Base-by-base conservation (phyloP, 1,140 invertebrate species). In the Sarcophaga peregrina region DNA sequence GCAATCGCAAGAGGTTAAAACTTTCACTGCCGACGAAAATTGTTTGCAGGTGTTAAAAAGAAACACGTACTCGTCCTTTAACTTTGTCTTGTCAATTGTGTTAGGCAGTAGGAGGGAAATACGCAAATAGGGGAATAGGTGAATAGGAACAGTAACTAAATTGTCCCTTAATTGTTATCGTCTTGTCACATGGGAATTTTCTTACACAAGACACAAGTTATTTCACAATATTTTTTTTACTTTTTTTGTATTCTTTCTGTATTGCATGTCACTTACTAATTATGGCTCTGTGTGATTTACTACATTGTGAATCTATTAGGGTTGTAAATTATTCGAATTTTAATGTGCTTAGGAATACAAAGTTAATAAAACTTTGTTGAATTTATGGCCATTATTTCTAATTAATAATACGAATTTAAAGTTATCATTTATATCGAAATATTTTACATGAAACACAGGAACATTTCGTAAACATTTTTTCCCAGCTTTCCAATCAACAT, bases 211-310 rank as follows among this genome's bases (percentile, higher is more conserved):
- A 7, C n/a, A 48, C 3, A 76, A 76, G 45, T 45, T 76, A 46
- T 47, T 48, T 15, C 46, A 76, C 17, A 5, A 8, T 15, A 3
- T 76, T 76, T 46, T 8, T 11, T 20, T 72, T 5, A 25, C n/a
- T 72, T 20, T 8, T 17, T 1, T n/a, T 76, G 74, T 46, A 10
- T 15, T 46, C 74, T n/a, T 9, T 45, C 73, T 37, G 45, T 74
- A 47, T 74, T 74, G 73, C 73, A 74, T 74, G 73, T 46, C 73
- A 76, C 46, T n/a, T 76, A 76, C 47, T 76, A 76, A 76, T 76
- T 76, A 15, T 6, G 45, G 15, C 74, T 47, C 74, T 47, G n/a
- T 76, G 45, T 76, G 74, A 76, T 76, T 76, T 48, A 76, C 25
- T 74, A 45, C 72, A 73, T 8, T 73, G 17, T 73, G n/a, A 8